Evolutionary conservation across 2,797 vertebrate species (phyloP).

Genomic region (Pseudomugil tenellus): DNA sequence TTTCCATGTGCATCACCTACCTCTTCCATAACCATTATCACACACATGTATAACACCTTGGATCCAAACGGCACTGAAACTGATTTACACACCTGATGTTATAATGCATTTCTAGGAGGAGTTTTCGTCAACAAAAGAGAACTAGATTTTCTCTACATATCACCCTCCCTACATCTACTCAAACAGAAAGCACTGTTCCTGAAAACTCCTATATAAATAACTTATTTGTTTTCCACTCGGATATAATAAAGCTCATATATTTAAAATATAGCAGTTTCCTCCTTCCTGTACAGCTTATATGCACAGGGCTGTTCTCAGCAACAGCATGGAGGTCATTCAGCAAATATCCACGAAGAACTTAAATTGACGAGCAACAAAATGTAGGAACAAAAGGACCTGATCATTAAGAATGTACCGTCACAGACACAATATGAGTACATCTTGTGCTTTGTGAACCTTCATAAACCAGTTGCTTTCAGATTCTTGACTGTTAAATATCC

Average conservation of each 20-base stretch:
- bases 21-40: constrained; percentile 53
- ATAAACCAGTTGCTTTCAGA: too few relatives aligned
- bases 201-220: background rate
- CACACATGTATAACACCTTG: constrained; percentile 31
- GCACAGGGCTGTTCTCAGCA: background rate
- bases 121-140: constrained; percentile 17
- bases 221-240: background rate
- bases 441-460: background rate
- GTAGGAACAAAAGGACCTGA: background rate
- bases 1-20: constrained; percentile 56
- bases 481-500: too few relatives aligned
- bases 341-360: background rate
- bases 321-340: background rate
- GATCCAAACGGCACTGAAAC: constrained; percentile 37
- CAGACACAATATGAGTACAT: constrained; percentile 16
- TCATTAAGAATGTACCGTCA: constrained; percentile 17
- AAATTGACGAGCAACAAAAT: background rate
- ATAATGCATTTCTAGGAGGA: constrained; percentile 23
- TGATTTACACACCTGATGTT: constrained; percentile 52
- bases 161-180: background rate
- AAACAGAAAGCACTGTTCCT: background rate
- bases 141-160: constrained; percentile 8
- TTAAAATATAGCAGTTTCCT: background rate
- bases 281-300: background rate
- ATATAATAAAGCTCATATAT: background rate